A percentile compares a stretch with the other conserved stretches of the same genome.
phyloP scores from a whole-genome alignment of 2,797 vertebrate genomes.

The Hippocampus kuda region DNA sequence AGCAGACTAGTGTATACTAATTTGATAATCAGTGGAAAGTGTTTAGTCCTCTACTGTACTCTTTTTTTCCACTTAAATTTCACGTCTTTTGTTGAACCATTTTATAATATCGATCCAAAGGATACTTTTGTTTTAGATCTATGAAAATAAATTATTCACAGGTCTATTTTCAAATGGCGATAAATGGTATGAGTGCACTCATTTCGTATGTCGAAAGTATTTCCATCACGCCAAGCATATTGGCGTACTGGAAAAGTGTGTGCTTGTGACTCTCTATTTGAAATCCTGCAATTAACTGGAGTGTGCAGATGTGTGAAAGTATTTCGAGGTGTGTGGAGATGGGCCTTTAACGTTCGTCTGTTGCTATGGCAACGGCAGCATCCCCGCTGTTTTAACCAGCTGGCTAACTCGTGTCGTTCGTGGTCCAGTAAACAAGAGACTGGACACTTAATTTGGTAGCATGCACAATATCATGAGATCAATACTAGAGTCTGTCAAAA shows the following conservation, averaged over 20 bases:
- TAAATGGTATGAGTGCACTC: background rate
- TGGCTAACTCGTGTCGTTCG: slow-evolving; percentile 18
- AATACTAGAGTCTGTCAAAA: background rate
- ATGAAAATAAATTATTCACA: background rate
- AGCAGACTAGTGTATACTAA: too few species aligned
- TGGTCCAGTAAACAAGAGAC: background rate
- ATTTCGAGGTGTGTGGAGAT: slow-evolving; percentile 25
- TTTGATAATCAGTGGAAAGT: too few species aligned
- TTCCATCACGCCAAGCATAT: background rate
- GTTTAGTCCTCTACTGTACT: too few species aligned
- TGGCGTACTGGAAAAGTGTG: background rate
- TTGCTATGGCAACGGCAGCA: slow-evolving; percentile 62
- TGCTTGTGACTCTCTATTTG: background rate
- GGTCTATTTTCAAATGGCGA: background rate
- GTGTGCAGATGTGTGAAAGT: slow-evolving; percentile 18
- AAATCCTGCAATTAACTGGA: slow-evolving; percentile 35
- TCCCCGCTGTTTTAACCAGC: slow-evolving; percentile 17
- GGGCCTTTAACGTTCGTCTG: slow-evolving; percentile 51
- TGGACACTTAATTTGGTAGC: background rate
- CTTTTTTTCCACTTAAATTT: background rate
- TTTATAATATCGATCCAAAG: background rate
- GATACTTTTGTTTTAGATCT: background rate
- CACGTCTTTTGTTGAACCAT: background rate
- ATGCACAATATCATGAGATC: background rate
- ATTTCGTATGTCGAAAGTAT: background rate